These are phyloP conservation scores for Hartigia nigra DNA, from an alignment of 2,888 invertebrate genomes.

Conservation along the genomic window DNA sequence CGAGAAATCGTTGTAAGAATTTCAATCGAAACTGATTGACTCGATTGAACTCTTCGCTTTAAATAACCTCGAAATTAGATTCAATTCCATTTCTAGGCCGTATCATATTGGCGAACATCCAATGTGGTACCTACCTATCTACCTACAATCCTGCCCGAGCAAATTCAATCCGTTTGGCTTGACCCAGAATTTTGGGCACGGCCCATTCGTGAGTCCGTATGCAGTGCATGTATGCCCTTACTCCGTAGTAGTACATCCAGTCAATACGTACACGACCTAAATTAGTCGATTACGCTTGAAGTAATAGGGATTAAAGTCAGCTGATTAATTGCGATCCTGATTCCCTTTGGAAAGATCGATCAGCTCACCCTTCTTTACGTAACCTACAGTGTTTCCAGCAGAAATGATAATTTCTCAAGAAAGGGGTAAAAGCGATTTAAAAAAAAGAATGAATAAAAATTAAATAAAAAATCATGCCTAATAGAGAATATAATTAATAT, in stretches of 20 bases:
- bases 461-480: no score
- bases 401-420: no score
- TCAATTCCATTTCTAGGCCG: slow-evolving; percentile 38
- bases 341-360: not conserved
- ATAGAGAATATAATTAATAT: no score
- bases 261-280: not conserved
- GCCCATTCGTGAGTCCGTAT: slow-evolving; percentile 11
- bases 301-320: not conserved
- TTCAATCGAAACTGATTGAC: slow-evolving; percentile 19
- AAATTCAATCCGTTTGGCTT: slow-evolving; percentile 46
- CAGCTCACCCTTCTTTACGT: no score
- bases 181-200: slow-evolving; percentile 44
- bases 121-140: slow-evolving; percentile 26
- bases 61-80: slow-evolving; percentile 46
- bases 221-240: not conserved
- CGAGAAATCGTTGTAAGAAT: not conserved
- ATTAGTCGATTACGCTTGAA: not conserved
- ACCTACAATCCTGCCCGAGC: slow-evolving; percentile 11
- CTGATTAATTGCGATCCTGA: not conserved
- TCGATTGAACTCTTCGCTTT: slow-evolving; percentile 24
- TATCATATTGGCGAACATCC: slow-evolving; percentile 43
- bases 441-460: no score
- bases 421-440: no score
- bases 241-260: not conserved
- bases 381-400: no score